Evolutionary conservation across 2,797 vertebrate genomes (phyloP).

Genomic region (Lepus townsendii): DNA sequence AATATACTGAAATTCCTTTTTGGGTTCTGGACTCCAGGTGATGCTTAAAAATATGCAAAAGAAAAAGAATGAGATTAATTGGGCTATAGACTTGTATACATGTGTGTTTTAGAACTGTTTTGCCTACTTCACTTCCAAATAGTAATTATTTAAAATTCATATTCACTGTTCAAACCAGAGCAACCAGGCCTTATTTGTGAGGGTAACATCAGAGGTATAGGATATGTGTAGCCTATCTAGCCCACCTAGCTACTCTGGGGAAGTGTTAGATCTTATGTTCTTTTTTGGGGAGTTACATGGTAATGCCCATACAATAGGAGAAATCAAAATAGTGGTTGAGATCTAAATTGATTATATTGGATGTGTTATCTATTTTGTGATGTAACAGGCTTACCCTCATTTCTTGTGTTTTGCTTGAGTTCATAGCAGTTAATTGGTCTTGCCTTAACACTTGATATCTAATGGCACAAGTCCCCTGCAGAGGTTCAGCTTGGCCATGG

Average conservation of each 20-base stretch:
- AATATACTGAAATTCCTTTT: neutral
- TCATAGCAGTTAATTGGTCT: neutral
- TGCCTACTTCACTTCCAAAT: neutral
- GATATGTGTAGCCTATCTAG: neutral
- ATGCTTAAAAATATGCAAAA: constrained; percentile 24
- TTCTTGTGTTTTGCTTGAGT: constrained; percentile 10
- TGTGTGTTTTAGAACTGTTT: neutral
- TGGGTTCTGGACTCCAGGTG: neutral
- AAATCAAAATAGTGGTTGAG: neutral
- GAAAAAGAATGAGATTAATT: neutral
- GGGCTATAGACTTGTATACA: neutral
- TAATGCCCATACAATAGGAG: neutral
- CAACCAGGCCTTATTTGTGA: neutral
- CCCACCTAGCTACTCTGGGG: neutral
- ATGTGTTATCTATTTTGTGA: neutral
- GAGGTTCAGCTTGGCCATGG: neutral
- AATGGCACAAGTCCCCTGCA: neutral
- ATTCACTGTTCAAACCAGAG: neutral
- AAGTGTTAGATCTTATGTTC: neutral
- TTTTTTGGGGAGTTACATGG: neutral
- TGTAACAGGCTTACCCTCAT: neutral
- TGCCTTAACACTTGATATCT: neutral
- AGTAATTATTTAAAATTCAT: constrained; percentile 14
- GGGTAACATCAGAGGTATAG: neutral
- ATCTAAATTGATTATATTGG: neutral